These are phyloP conservation scores for Tenebrio molitor DNA, from an alignment of 1,140 invertebrate genomes.

Conservation along the genomic window DNA sequence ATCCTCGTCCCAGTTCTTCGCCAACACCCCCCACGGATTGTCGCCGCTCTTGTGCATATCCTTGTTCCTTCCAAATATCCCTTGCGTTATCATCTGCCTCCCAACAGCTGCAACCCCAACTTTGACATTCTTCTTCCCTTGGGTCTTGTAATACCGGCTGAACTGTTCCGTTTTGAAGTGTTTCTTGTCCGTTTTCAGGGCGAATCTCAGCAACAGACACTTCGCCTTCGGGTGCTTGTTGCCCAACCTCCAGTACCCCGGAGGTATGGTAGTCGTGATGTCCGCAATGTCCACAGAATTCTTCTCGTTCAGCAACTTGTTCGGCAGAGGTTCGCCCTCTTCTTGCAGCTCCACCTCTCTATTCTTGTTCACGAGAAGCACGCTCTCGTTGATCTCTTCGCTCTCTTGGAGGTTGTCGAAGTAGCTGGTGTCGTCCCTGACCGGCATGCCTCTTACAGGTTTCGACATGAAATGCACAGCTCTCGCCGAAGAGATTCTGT, in stretches of 20 bases:
- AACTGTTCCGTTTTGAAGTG: constrained; percentile 72
- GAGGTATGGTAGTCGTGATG: constrained; percentile 73
- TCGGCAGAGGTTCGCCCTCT: constrained; percentile 52
- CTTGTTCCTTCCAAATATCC: constrained; percentile 67
- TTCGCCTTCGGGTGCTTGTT: constrained; percentile 73
- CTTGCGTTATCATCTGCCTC: constrained; percentile 68
- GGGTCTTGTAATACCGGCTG: constrained; percentile 76
- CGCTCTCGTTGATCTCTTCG: constrained; percentile 64
- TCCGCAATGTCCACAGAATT: constrained; percentile 62
- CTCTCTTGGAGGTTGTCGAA: constrained; percentile 63
- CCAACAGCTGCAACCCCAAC: constrained; percentile 64
- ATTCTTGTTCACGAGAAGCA: constrained; percentile 60
- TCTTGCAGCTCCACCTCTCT: constrained; percentile 62
- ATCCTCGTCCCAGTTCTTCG: constrained; percentile 77
- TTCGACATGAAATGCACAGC: constrained; percentile 76
- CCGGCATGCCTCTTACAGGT: constrained; percentile 67
- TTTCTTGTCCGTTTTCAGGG: constrained; percentile 77
- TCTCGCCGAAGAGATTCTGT: constrained; percentile 78
- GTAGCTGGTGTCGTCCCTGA: constrained; percentile 58
- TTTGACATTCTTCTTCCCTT: constrained; percentile 74
- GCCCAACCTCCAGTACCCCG: constrained; percentile 83
- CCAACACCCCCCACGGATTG: constrained; percentile 82
- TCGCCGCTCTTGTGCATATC: constrained; percentile 66
- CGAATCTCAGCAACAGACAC: constrained; percentile 81
- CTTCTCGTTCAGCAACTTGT: constrained; percentile 42